Percentiles rank a stretch among this genome's conserved stretches.
These are phyloP conservation scores for Athalia circularis DNA, from an alignment of 2,888 invertebrate species.

Conservation along the genomic window DNA sequence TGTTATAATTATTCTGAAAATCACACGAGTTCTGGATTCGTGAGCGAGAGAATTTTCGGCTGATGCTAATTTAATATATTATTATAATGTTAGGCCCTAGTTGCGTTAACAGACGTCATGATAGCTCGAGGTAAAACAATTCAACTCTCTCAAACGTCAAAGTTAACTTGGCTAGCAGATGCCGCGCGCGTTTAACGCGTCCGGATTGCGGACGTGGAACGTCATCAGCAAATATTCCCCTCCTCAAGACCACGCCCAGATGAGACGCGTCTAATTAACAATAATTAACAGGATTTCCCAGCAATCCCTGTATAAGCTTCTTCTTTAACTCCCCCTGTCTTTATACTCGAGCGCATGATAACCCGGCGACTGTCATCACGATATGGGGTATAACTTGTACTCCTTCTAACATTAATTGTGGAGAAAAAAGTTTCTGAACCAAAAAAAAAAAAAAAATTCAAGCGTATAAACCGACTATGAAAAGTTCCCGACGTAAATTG, in stretches of 20 bases:
- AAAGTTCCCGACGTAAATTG: too few relatives aligned
- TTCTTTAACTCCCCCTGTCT: neutral
- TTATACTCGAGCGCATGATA: conserved; percentile 4
- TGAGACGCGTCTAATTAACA: conserved; percentile 38
- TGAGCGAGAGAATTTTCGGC: too few relatives aligned
- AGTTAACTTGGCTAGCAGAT: conserved; percentile 27
- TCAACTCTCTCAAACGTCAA: conserved; percentile 30
- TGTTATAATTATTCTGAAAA: neutral
- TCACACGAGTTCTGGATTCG: too few relatives aligned
- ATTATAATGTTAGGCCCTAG: conserved; percentile 14
- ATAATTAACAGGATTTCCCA: conserved; percentile 27
- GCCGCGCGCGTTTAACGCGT: conserved; percentile 12
- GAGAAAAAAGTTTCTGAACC: too few relatives aligned
- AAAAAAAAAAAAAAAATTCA: too few relatives aligned
- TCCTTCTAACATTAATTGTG: too few relatives aligned
- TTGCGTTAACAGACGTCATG: neutral
- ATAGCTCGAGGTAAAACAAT: conserved; percentile 6
- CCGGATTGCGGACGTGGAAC: conserved; percentile 22
- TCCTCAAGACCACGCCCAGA: neutral
- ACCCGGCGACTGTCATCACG: too few relatives aligned
- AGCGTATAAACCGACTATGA: too few relatives aligned
- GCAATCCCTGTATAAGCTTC: neutral
- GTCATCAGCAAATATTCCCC: conserved; percentile 38
- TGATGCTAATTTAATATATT: too few relatives aligned
- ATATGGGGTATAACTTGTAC: too few relatives aligned